Base-by-base conservation (phyloP, 53 echinoderm and acorn worm species). In the Crossaster papposus region DNA sequence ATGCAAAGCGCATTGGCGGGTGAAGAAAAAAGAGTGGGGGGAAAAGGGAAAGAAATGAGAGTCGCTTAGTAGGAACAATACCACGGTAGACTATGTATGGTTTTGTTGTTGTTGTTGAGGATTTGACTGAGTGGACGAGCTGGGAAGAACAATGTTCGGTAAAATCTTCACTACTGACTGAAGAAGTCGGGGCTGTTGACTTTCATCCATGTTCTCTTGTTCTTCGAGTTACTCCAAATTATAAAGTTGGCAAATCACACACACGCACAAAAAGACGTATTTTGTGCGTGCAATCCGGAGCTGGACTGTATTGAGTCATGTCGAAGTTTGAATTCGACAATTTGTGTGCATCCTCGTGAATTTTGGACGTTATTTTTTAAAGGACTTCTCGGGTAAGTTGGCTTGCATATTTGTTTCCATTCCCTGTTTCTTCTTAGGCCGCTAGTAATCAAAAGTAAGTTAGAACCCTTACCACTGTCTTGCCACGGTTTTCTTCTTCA, bases 61-160 rank as follows among this genome's bases (percentile, higher is more conserved):
- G 37, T 83, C 65, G 83, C 65, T 83, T 24, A 38, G 23, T 24
- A 64, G 50, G 84, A 72, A 84, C 84, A 84, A 84, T 84, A 70
- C 84, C 84, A 50, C 84, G 24, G 72, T 84, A 72, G 71, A 30
- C 84, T 22, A 30, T 38, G 83, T 64, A 37, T 30, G 83, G 83
- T 35, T 78, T 78, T 24, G n/a, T 44, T 44, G 44, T 78, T 84
- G 44, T 84, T 84, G 71, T 84, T 72, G 68, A 36, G 82, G 68
- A 36, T 33, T 68, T n/a, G 65, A 37, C 58, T 35, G 28, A 26
- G n/a, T 36, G 1, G 14, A 22, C 31, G 38, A 68, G 38, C n/a
- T 18, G 81, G 62, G 81, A 37, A 33, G 38, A 73, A 73, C 74
- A 73, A 73, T 73, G 33, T 73, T 73, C 36, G 35, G 2, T 32